phyloP scores from a whole-genome alignment of 2,797 vertebrate species.

The Yasuhikotakia modesta region DNA sequence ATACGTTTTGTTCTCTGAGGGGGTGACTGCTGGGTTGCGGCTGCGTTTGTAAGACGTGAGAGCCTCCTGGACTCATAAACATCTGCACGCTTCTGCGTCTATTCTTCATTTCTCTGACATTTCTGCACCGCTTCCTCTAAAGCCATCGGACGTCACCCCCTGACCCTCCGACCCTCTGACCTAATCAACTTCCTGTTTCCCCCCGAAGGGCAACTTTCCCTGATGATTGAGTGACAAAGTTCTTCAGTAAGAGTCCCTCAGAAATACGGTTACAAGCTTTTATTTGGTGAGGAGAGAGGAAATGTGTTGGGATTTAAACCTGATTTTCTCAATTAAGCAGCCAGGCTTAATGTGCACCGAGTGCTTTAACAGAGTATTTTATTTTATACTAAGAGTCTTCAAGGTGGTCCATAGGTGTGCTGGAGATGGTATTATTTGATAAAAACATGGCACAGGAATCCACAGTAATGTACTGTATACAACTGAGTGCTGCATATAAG shows the following conservation, averaged over 20 bases:
- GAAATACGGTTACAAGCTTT: neutral
- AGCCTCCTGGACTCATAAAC: constrained; percentile 16
- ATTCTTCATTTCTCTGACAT: constrained; percentile 46
- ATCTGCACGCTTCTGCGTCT: neutral
- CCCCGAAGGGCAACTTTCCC: constrained; percentile 20
- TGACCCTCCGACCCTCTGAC: constrained; percentile 24
- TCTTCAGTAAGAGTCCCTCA: neutral
- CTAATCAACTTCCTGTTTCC: constrained; percentile 46
- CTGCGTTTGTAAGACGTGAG: neutral
- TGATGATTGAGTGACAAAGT: neutral
- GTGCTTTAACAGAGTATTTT: too few relatives aligned
- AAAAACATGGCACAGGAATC: too few relatives aligned
- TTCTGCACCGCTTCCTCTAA: constrained; percentile 35
- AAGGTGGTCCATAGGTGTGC: too few relatives aligned
- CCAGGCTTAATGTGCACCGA: too few relatives aligned
- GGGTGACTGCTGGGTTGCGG: constrained; percentile 7
- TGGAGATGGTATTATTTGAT: too few relatives aligned
- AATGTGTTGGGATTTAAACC: too few relatives aligned
- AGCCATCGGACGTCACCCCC: constrained; percentile 31
- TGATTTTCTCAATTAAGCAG: too few relatives aligned
- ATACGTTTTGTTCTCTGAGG: constrained; percentile 36
- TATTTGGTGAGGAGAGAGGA: too few relatives aligned
- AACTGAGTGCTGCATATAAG: too few relatives aligned
- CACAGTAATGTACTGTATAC: too few relatives aligned
- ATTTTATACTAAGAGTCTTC: too few relatives aligned